Base-by-base conservation (phyloP, 2,888 invertebrate genomes). In the Plagodis dolabraria region DNA sequence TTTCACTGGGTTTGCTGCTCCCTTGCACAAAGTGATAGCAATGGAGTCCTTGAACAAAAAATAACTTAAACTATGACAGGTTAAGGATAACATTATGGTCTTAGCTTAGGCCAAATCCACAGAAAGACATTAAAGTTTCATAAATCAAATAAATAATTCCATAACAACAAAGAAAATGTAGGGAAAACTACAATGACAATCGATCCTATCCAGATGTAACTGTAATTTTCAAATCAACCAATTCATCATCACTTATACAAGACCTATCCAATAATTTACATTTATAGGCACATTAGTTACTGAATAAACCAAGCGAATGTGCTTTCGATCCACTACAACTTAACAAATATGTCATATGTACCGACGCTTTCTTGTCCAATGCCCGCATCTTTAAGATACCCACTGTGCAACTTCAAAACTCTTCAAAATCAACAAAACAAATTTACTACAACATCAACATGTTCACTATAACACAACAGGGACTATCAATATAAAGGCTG, bases 281-380 rank as follows among this genome's bases (percentile, higher is more conserved):
- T 87, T 89, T 89, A 91, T 90, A 92, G 92, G 92, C 91, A 92
- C 92, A 91, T 90, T 86, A 89, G 91, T 92, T 90, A 87, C 83
- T 87, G 84, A 87, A 87, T 85, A 89, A 91, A 89, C 83, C 83
- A 89, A 87, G 87, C 89, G 75, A 87, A 84, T 82, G 87, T 89
- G 89, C 89, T 87, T 85, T 81, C 86, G 84, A 90, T 89, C 86
- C 86, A 81, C 89, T 91, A 91, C 85, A 88, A 89, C 85, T 85
- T 81, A 86, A 80, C 81, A 84, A 79, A 82, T 85, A 83, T 56
- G 78, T 76, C 81, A 82, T 81, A 81, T 80, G 79, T 83, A 76
- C 80, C 72, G 80, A 85, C 85, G 83, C 82, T 84, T 78, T 72
- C 59, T 71, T 82, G 79, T 87, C 86, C 87, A 87, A 89, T 87